These are phyloP conservation scores for Craseonycteris thonglongyai DNA, from an alignment of 2,113 vertebrate genomes.

Conservation along the genomic window DNA sequence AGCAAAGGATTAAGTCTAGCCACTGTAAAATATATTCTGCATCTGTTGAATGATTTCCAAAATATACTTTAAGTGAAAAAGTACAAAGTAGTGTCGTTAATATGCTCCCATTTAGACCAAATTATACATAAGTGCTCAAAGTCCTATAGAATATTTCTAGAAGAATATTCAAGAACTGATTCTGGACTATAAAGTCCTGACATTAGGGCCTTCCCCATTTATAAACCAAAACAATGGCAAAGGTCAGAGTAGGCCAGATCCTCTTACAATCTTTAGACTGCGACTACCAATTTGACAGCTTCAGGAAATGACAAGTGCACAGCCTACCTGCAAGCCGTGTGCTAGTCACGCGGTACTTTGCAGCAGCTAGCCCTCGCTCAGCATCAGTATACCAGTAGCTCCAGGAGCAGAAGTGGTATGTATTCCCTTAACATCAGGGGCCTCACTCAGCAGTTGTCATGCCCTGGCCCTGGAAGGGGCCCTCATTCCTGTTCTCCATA, in stretches of 20 bases:
- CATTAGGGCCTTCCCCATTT: neutral
- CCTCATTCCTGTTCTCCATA: neutral
- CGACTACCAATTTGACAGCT: neutral
- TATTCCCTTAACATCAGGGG: neutral
- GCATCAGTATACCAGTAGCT: neutral
- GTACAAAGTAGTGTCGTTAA: neutral
- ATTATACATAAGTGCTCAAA: neutral
- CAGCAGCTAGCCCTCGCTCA: neutral
- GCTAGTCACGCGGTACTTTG: neutral
- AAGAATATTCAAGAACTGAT: neutral
- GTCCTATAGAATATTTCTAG: neutral
- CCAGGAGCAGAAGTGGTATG: neutral
- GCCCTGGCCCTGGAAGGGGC: neutral
- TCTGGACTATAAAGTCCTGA: neutral
- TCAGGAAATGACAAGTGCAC: neutral
- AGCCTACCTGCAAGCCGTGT: neutral
- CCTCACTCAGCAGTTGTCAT: neutral
- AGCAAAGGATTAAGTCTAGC: neutral
- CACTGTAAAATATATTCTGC: neutral
- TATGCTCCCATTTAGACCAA: neutral
- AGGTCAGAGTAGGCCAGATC: neutral
- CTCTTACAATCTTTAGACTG: neutral
- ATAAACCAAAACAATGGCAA: neutral
- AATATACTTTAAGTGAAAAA: neutral
- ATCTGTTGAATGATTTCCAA: neutral